phyloP scores from a whole-genome alignment of 1,140 invertebrate species.

The Scylla paramamosain region DNA sequence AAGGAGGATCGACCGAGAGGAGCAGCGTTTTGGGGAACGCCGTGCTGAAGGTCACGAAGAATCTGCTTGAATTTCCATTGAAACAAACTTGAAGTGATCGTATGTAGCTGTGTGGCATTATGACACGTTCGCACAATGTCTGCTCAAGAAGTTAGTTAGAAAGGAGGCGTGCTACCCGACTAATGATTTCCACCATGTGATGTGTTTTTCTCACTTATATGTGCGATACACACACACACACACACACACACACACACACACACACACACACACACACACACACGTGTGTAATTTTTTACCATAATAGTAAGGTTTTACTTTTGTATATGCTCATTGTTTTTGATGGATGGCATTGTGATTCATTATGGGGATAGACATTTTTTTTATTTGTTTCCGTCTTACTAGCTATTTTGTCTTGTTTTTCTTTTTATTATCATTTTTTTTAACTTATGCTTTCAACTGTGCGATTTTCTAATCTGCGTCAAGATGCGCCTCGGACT shows the following conservation, averaged over 20 bases:
- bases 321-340: not conserved
- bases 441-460: not conserved
- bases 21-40: not conserved
- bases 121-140: not conserved
- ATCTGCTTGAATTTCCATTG: not conserved
- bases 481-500: slow-evolving; percentile 68
- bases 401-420: not conserved
- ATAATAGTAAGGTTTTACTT: not conserved
- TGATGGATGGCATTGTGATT: not conserved
- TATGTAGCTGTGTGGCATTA: not conserved
- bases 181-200: not conserved
- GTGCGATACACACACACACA: not conserved
- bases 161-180: not conserved
- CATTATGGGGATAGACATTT: not conserved
- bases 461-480: not conserved
- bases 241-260: slow-evolving; percentile 17
- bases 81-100: not conserved
- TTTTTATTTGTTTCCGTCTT: not conserved
- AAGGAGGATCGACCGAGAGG: not conserved
- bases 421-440: not conserved
- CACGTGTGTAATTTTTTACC: not conserved
- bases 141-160: not conserved
- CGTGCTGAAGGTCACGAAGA: not conserved
- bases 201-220: not conserved
- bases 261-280: slow-evolving; percentile 35